Conservation (phyloP, 2,888 invertebrate genomes). For the Athalia circularis region DNA sequence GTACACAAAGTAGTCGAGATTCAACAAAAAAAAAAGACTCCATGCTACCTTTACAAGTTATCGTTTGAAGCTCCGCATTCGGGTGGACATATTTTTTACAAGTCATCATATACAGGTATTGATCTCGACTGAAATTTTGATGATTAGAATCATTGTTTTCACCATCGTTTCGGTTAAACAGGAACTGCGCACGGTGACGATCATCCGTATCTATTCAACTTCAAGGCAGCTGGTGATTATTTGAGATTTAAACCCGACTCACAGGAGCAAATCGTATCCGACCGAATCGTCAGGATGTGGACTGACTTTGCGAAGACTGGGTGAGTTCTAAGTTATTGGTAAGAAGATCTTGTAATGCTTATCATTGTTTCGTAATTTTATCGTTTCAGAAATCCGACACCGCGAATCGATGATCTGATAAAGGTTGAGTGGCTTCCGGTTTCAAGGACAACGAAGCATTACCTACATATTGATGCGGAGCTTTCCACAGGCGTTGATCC, state of each 20-base stretch:
- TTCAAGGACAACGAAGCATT: too few species aligned
- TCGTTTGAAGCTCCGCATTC: constrained; percentile 68
- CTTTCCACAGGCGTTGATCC: too few species aligned
- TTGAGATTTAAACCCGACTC: constrained; percentile 57
- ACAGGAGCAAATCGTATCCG: constrained; percentile 71
- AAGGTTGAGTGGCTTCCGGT: too few species aligned
- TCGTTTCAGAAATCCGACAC: too few species aligned
- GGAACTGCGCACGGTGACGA: constrained; percentile 81
- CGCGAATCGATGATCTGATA: too few species aligned
- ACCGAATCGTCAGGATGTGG: constrained; percentile 77
- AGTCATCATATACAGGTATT: constrained; percentile 2
- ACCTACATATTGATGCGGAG: too few species aligned
- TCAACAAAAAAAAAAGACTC: constrained; percentile 45
- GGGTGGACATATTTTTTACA: neutral
- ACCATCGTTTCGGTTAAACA: constrained; percentile 48
- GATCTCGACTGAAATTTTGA: neutral
- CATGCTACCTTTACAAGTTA: constrained; percentile 77
- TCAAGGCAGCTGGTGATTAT: constrained; percentile 51
- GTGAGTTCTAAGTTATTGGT: constrained; percentile 63
- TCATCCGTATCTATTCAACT: constrained; percentile 77
- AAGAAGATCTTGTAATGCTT: too few species aligned
- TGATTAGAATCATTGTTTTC: neutral
- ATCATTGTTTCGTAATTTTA: too few species aligned
- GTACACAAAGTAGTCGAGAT: constrained; percentile 54
- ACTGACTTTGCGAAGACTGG: constrained; percentile 79